Evolutionary conservation across 1,140 invertebrate genomes (phyloP), one percentile per base, ranked within the genome.

Genomic region (Leptopilina boulardi): DNA sequence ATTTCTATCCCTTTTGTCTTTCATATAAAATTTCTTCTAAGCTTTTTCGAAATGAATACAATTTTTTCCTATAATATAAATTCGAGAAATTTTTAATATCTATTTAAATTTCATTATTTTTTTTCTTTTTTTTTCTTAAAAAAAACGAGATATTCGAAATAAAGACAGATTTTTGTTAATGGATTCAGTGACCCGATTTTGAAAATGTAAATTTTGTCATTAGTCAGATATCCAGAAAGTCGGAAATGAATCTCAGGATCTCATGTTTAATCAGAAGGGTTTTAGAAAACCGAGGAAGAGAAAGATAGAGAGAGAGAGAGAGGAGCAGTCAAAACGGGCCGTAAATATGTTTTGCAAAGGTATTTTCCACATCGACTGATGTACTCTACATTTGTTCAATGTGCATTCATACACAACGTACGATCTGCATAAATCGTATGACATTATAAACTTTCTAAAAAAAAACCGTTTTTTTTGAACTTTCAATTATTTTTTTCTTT

Each of bases 111-210:
- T 13, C 15, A 11, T 13, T 11, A n/a, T 47, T 47, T 13, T 47
- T 47, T 47, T 11, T 2, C 15, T 47, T 47, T 11, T 47, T 47
- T n/a, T 47, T 3, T 1, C 3, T 6, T 47, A 47, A 8, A 47
- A n/a, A 47, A 47, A n/a, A 2, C 4, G 44, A 47, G 13, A 15
- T n/a, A 66, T 3, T 15, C 13, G 21, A 66, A 66, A 56, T 23
- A 51, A 23, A 56, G 6, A 66, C 21, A 66, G 26, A 66, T 30
- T 26, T 66, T 1, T 66, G 6, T 9, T 66, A 66, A 66, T 66
- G 23, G 21, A 66, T 66, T 66, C 56, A 66, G 56, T 66, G 23
- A 66, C 56, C 56, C 23, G 10, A 66, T 66, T 66, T 21, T 26
- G 23, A 15, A 66, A 66, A 66, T 66, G 56, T 10, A 66, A 26